These are phyloP conservation scores for Heliothis subflexa DNA, from an alignment of 1,140 invertebrate genomes.

Conservation along the genomic window DNA sequence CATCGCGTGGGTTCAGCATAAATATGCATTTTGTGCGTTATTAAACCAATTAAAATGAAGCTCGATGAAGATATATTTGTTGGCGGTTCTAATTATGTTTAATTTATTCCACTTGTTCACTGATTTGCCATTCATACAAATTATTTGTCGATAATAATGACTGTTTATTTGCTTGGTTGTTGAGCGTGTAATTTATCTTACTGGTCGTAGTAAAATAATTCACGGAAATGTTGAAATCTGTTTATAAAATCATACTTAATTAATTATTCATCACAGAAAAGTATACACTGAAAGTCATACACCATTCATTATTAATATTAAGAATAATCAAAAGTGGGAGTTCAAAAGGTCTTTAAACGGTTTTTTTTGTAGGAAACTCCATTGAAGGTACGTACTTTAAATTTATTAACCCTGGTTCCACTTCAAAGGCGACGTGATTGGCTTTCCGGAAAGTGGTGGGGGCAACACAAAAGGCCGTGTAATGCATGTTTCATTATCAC, in stretches of 20 bases:
- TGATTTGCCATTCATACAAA: too few species aligned
- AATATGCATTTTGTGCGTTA: background rate
- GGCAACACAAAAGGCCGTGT: constrained; percentile 64
- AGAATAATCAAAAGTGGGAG: constrained; percentile 10
- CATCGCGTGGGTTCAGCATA: background rate
- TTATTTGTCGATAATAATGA: too few species aligned
- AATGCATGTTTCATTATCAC: constrained; percentile 78
- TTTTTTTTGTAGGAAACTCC: constrained; percentile 15
- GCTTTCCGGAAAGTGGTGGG: constrained; percentile 54
- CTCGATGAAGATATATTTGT: background rate
- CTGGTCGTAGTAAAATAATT: background rate
- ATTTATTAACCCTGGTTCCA: constrained; percentile 41
- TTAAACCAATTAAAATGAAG: too few species aligned
- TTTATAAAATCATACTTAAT: background rate
- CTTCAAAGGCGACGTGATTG: constrained; percentile 65
- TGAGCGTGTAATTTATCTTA: background rate
- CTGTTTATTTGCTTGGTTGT: too few species aligned
- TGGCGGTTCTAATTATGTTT: background rate
- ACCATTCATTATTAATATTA: constrained; percentile 4
- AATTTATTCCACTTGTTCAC: too few species aligned
- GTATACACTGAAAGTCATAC: constrained; percentile 11
- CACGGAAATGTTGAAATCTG: background rate
- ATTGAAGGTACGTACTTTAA: constrained; percentile 45
- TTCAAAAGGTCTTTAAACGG: constrained; percentile 25
- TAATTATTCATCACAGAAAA: constrained; percentile 18